Percentiles rank a stretch among this genome's conserved stretches.
These are phyloP conservation scores for Xestoiulus laeticollis DNA, from an alignment of 2,888 invertebrate species.

Conservation along the genomic window DNA sequence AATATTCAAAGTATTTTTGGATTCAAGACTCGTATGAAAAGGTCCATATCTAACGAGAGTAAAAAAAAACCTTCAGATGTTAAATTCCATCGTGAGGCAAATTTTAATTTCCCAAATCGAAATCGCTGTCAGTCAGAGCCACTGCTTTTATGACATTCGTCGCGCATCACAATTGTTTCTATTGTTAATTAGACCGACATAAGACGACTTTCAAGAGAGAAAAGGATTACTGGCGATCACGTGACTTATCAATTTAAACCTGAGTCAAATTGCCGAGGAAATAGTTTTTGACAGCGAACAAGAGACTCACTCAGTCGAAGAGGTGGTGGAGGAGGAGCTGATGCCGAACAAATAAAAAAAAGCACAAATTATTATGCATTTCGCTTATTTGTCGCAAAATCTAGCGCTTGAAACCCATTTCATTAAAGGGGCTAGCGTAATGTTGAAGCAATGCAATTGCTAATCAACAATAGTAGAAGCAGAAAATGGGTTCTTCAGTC, in stretches of 20 bases:
- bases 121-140: constrained; percentile 29
- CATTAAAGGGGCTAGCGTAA: not conserved
- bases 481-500: not conserved
- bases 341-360: not conserved
- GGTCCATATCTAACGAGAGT: not conserved
- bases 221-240: constrained; percentile 34
- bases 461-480: not conserved
- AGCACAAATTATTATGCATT: not conserved
- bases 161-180: constrained; percentile 38
- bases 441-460: not conserved
- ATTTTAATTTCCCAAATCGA: constrained; percentile 48
- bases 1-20: not conserved
- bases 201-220: constrained; percentile 40
- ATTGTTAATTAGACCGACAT: constrained; percentile 45
- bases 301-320: constrained; percentile 6
- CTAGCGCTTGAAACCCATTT: not conserved
- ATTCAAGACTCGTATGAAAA: not conserved
- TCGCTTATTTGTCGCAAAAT: constrained; percentile 7
- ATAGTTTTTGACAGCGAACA: constrained; percentile 37
- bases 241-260: constrained; percentile 37
- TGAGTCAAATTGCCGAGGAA: constrained; percentile 21
- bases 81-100: not conserved
- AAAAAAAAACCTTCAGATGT: not conserved
- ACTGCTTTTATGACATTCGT: constrained; percentile 24
- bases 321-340: not conserved